Base-by-base conservation (phyloP, 2,113 vertebrate genomes). In the Entomyzon cyanotis region DNA sequence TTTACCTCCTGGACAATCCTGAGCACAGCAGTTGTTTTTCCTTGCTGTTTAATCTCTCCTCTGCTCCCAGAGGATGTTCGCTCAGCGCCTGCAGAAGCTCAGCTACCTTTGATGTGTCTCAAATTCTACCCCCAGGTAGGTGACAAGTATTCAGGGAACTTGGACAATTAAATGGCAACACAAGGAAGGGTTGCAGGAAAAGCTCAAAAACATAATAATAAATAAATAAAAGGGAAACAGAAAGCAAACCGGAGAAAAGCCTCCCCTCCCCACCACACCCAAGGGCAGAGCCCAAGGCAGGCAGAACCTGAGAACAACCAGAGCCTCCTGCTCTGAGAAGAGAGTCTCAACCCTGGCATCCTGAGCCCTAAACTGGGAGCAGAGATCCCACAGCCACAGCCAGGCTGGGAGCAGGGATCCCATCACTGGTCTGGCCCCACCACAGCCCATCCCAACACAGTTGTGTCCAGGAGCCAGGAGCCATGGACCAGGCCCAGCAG, bases 71-170 rank as follows among this genome's bases (percentile, higher is more conserved):
- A 79, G 64, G 91, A 92, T 39, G 47, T 53, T 82, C 0, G 0
- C 65, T 89, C 56, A 67, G 35, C 0, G 12, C 84, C 78, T 78
- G 84, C 84, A 93, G 73, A 81, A 86, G 52, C 58, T 93, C 65
- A 83, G 22, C 42, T 20, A 28, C 44, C 81, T 95, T 84, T 91
- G 74, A 84, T 91, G 84, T 68, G 58, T 71, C 93, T 96, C 84
- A 81, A 82, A 94, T 89, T 95, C 89, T 68, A 25, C 37, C 74
- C 81, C 30, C 50, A 68, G 91, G 87, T 81, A 79, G 46, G 63
- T 86, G 91, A 86, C 1, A 9, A 71, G 41, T 67, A 84, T 50
- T 84, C 60, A 47, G 86, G 60, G 84, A 84, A 89, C 65, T 63
- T 53, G 75, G 77, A 55, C 84, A 94, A 87, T 75, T 70, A 84